Evolutionary conservation across 2,888 invertebrate genomes (phyloP).

Genomic region (Metallyticus violacea): DNA sequence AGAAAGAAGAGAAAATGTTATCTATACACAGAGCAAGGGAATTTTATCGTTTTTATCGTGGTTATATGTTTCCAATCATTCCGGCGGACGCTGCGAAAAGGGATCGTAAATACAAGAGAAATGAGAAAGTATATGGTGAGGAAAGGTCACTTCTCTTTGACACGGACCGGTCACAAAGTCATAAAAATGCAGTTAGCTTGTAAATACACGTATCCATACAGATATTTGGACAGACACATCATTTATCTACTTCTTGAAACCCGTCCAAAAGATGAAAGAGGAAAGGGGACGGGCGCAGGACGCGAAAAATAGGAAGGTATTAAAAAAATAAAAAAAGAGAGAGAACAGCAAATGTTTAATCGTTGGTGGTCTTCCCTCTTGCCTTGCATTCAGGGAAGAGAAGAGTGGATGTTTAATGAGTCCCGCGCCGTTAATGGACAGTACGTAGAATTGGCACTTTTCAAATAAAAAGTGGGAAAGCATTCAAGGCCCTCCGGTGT

Average conservation of each 20-base stretch:
- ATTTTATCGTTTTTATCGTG: neutral
- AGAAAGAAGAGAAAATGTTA: neutral
- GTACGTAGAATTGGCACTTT: neutral
- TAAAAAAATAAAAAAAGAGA: neutral
- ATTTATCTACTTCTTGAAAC: neutral
- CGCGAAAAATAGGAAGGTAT: too few relatives aligned
- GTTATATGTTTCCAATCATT: neutral
- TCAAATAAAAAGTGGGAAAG: neutral
- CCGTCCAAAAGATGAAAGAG: neutral
- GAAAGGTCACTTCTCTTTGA: neutral
- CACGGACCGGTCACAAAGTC: neutral
- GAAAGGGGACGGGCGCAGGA: neutral
- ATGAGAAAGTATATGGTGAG: neutral
- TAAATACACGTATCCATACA: neutral
- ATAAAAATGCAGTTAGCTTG: neutral
- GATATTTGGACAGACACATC: neutral
- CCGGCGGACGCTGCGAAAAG: too few relatives aligned
- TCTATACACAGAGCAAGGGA: neutral
- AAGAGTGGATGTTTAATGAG: neutral
- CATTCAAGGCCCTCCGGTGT: too few relatives aligned
- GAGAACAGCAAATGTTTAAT: neutral
- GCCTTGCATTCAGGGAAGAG: neutral
- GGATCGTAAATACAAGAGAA: neutral
- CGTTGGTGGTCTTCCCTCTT: constrained; percentile 19
- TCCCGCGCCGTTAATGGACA: neutral